phyloP scores from a whole-genome alignment of 2,797 vertebrate species.

The Alcedo quadribrachys region DNA sequence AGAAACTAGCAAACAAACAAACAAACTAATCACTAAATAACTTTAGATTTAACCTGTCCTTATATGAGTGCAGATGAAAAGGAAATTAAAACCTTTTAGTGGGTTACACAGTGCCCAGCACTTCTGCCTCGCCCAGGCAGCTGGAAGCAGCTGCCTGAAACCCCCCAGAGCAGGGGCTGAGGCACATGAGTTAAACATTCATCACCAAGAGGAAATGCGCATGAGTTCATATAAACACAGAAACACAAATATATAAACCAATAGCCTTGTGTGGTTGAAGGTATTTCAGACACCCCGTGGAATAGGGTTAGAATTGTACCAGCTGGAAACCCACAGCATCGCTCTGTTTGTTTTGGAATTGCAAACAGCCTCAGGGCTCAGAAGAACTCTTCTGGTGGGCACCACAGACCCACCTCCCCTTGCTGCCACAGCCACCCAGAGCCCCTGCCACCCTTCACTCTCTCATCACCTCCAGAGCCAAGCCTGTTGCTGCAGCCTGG shows the following conservation, averaged over 20 bases:
- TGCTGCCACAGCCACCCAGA: not conserved
- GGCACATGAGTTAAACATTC: slow-evolving; percentile 25
- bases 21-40: no score
- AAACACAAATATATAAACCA: slow-evolving; percentile 26
- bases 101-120: not conserved
- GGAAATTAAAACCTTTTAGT: not conserved
- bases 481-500: not conserved
- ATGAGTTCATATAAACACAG: slow-evolving; percentile 44
- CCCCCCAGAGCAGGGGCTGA: not conserved
- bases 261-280: not conserved
- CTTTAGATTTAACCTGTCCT: not conserved
- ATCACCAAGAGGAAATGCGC: slow-evolving; percentile 56
- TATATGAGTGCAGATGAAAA: not conserved
- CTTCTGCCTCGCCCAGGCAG: slow-evolving; percentile 32
- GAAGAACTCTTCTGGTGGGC: slow-evolving; percentile 9
- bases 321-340: not conserved
- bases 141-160: slow-evolving; percentile 50
- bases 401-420: not conserved
- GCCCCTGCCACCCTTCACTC: not conserved
- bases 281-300: slow-evolving; percentile 33
- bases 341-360: slow-evolving; percentile 9
- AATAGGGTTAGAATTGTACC: not conserved
- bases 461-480: not conserved
- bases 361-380: not conserved
- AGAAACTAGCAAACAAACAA: not conserved